These are phyloP conservation scores for Chaetophractus vellerosus DNA, from an alignment of 2,797 vertebrate genomes.

Conservation along the genomic window DNA sequence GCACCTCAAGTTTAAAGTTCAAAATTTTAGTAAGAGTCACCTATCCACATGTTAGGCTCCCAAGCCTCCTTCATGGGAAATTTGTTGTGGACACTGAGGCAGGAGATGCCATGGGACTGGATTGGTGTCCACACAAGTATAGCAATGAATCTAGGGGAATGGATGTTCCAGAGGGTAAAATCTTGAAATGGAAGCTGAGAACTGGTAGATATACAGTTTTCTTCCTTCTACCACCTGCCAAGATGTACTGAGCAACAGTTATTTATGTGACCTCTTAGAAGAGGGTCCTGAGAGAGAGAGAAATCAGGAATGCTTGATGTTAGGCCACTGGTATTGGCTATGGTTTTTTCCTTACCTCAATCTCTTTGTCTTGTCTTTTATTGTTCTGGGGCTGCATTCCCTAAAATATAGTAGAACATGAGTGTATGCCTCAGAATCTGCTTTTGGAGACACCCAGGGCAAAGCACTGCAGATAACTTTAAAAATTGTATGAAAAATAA, in stretches of 20 bases:
- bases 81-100: background rate
- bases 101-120: background rate
- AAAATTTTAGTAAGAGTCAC: too few relatives aligned
- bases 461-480: background rate
- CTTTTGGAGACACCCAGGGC: too few relatives aligned
- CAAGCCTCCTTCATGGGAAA: too few relatives aligned
- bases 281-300: background rate
- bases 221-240: background rate
- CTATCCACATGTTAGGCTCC: too few relatives aligned
- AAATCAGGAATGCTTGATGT: background rate
- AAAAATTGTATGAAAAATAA: background rate
- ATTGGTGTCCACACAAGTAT: background rate
- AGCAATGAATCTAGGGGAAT: background rate
- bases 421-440: too few relatives aligned
- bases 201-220: background rate
- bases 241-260: background rate
- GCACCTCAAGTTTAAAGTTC: too few relatives aligned
- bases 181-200: background rate
- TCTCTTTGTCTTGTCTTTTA: background rate
- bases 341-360: background rate
- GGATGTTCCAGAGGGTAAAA: background rate
- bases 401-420: background rate
- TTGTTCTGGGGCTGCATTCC: fast-evolving
- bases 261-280: background rate
- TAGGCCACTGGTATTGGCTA: background rate